Percentiles rank a stretch among this genome's conserved stretches.
These are phyloP conservation scores for Achroia grisella DNA, from an alignment of 1,140 invertebrate species.

Conservation along the genomic window DNA sequence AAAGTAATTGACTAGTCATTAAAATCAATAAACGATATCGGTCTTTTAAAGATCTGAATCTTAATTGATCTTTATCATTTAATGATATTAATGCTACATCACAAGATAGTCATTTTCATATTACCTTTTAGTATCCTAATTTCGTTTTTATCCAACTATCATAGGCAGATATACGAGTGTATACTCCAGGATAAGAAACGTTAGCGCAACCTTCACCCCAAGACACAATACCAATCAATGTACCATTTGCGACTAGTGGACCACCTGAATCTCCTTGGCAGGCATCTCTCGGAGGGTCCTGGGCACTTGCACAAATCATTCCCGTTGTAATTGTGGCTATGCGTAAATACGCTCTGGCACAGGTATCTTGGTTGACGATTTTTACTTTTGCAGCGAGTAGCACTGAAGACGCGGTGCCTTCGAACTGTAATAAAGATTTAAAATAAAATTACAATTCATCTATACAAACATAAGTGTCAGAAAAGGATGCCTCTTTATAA, in stretches of 20 bases:
- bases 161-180: conserved; percentile 79
- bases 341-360: conserved; percentile 39
- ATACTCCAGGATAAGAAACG: conserved; percentile 83
- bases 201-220: conserved; percentile 83
- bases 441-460: no score
- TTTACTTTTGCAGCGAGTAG: conserved; percentile 46
- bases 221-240: conserved; percentile 79
- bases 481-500: no score
- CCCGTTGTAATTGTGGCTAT: conserved; percentile 37
- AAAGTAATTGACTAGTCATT: no score
- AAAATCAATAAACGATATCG: no score
- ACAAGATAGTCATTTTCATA: not conserved
- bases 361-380: conserved; percentile 33
- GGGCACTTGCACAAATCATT: conserved; percentile 58
- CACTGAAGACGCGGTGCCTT: conserved; percentile 29
- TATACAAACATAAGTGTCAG: no score
- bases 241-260: conserved; percentile 70
- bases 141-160: conserved; percentile 37
- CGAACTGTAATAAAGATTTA: conserved; percentile 26
- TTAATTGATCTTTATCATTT: no score
- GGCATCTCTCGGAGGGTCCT: conserved; percentile 66
- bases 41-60: no score
- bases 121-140: not conserved
- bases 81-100: no score
- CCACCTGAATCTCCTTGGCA: conserved; percentile 81